Percentiles rank a stretch among this genome's conserved stretches.
Conservation (phyloP, 2,888 invertebrate species). For the Drosophila fulvimacula region DNA sequence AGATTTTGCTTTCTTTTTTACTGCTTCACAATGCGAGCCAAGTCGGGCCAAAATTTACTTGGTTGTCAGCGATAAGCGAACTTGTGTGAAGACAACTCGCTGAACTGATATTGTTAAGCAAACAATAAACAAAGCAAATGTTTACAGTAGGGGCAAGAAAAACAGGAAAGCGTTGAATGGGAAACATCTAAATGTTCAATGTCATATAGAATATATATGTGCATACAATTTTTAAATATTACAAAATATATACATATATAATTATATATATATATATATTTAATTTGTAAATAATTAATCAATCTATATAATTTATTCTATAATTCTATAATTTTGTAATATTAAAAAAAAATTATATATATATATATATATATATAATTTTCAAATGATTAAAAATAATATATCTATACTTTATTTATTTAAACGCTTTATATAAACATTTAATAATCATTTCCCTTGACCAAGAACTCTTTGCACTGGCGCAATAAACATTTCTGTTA, state of each 20-base stretch:
- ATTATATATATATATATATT: no score
- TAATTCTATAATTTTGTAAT: no score
- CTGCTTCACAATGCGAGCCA: background rate
- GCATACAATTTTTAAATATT: background rate
- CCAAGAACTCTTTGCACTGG: background rate
- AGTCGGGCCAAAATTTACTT: constrained; percentile 3
- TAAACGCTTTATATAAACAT: background rate
- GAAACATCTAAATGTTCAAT: background rate
- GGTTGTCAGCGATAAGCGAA: constrained; percentile 15
- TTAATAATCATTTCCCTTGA: background rate
- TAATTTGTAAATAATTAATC: no score
- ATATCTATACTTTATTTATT: no score
- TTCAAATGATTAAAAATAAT: no score
- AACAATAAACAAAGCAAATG: constrained; percentile 9
- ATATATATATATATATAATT: background rate
- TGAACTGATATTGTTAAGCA: constrained; percentile 9
- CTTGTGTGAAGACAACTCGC: background rate
- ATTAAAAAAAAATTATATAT: background rate
- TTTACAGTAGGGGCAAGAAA: background rate
- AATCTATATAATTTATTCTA: no score
- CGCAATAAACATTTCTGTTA: background rate
- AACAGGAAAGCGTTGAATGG: background rate
- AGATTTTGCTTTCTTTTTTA: background rate
- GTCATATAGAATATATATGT: background rate
- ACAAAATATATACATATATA: background rate